These are phyloP conservation scores for Euwallacea fornicatus DNA, from an alignment of 1,140 invertebrate species.

Conservation along the genomic window DNA sequence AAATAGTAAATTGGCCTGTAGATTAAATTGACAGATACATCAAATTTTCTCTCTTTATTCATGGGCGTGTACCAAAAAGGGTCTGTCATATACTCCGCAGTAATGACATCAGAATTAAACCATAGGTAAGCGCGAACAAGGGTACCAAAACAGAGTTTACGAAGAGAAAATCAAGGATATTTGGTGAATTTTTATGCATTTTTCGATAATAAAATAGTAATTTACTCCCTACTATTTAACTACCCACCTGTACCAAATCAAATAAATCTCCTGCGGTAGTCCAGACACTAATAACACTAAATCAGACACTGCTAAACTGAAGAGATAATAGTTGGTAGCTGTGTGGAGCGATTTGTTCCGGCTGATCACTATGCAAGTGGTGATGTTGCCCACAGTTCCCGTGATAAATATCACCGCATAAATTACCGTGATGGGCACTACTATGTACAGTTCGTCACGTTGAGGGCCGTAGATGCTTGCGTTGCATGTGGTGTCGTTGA, in stretches of 20 bases:
- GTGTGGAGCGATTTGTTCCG: constrained; percentile 92
- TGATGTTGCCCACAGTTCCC: constrained; percentile 87
- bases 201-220: too few relatives aligned
- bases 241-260: constrained; percentile 65
- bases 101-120: too few relatives aligned
- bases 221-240: neutral
- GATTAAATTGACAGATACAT: too few relatives aligned
- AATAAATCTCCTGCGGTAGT: constrained; percentile 82
- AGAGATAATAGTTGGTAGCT: constrained; percentile 91
- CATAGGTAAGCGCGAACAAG: too few relatives aligned
- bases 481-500: constrained; percentile 32
- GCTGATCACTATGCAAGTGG: constrained; percentile 90
- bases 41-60: too few relatives aligned
- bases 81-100: too few relatives aligned
- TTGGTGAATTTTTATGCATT: too few relatives aligned
- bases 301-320: constrained; percentile 91
- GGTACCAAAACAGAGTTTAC: too few relatives aligned
- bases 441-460: constrained; percentile 70
- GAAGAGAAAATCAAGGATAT: too few relatives aligned
- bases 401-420: constrained; percentile 84
- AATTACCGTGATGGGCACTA: constrained; percentile 77
- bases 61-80: too few relatives aligned
- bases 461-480: constrained; percentile 53
- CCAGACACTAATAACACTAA: constrained; percentile 81
- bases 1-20: too few relatives aligned